Evolutionary conservation across 2,888 invertebrate genomes (phyloP), one percentile per base, ranked within the genome.

Genomic region (Holacanthella duospinosa): DNA sequence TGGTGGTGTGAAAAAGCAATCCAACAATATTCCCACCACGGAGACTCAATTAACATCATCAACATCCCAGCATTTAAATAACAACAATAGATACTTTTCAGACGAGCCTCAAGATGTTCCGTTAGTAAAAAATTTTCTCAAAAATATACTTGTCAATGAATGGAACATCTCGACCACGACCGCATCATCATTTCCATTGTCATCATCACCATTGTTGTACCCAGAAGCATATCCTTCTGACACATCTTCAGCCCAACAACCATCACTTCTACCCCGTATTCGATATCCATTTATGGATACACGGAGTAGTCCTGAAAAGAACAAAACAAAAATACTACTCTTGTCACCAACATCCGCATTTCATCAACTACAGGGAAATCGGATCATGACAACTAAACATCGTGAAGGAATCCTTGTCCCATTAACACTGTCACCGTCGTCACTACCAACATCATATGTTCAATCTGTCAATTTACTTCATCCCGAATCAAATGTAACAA

Each of bases 41-140:
- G 60, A 36, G 29, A 59, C 43, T 53, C 54, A 6, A 25, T 53
- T n/a, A 9, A 12, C 54, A 6, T 25, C 54, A 25, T 53, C 54
- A 9, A 12, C 54, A 6, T 25, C 44, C 21, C 29, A 63, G 29
- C 21, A 63, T 54, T 21, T n/a, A 9, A 43, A 53, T 12, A 64
- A 53, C 60, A 66, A 66, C 66, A 67, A 64, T 64, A 64, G 63
- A 55, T 43, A 58, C 27, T 63, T 64, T 63, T 56, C 48, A 44
- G 61, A 63, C 27, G 61, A 63, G 55, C 61, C 68, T 54, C 68
- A 69, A 58, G 71, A 72, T 70, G 63, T 69, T 65, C 71, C 72
- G 62, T 68, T 72, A 66, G 59, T 72, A 27, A 70, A 72, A 57
- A 71, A 72, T 69, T 72, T 72, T 62, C 66, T 72, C 29, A 71